Conservation (phyloP, 2,113 vertebrate species). For the Myanophis thanlyinensis region DNA sequence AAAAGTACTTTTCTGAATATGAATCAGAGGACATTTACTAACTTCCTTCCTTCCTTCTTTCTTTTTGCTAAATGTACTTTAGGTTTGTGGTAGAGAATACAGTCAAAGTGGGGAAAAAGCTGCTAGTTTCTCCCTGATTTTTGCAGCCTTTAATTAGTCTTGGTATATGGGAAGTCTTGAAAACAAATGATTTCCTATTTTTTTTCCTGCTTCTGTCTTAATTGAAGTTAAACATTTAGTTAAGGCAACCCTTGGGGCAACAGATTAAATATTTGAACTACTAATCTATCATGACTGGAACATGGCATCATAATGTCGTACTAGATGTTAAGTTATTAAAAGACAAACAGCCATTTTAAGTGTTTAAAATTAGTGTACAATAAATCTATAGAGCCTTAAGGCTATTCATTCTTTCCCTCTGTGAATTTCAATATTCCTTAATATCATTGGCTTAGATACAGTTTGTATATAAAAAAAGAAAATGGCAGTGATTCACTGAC, state of each 20-base stretch:
- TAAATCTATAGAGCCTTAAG: not conserved
- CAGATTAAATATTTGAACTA: conserved; percentile 24
- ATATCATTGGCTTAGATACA: not conserved
- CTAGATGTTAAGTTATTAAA: conserved; percentile 39
- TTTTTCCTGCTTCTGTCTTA: conserved; percentile 38
- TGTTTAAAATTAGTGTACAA: conserved; percentile 20
- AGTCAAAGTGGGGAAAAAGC: not conserved
- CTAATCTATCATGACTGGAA: conserved; percentile 34
- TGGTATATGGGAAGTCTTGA: not conserved
- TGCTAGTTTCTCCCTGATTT: not conserved
- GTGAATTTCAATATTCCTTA: not conserved
- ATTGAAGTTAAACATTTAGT: conserved; percentile 36
- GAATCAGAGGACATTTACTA: not conserved
- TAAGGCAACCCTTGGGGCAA: conserved; percentile 38
- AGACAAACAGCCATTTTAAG: not conserved
- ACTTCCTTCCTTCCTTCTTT: not conserved
- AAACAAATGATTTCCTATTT: conserved; percentile 21
- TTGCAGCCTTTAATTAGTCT: not conserved
- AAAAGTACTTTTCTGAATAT: not conserved
- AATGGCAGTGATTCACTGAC: not conserved
- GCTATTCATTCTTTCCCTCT: conserved; percentile 7
- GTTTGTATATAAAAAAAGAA: not conserved
- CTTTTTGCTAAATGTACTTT: no score
- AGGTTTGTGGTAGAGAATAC: not conserved
- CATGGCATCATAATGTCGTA: conserved; percentile 24